Conservation (phyloP, 2,888 invertebrate genomes). For the Pandemis corylana region DNA sequence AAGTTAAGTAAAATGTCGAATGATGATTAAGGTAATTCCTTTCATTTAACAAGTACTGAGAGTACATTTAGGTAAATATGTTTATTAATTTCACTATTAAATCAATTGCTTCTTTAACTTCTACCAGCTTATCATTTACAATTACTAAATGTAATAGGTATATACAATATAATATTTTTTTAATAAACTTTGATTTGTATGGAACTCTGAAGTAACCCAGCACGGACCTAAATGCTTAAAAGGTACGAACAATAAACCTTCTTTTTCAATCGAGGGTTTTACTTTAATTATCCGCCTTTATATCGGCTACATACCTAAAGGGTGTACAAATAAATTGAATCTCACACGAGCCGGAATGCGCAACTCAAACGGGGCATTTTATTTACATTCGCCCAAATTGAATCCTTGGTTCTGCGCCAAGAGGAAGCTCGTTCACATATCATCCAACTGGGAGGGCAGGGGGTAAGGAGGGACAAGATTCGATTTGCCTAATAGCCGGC, state of each 20-base stretch:
- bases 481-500: constrained; percentile 84
- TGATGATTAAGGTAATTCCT: too few species aligned
- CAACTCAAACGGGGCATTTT: constrained; percentile 63
- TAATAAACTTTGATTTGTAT: background rate
- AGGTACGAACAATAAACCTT: constrained; percentile 8
- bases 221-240: background rate
- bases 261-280: constrained; percentile 15
- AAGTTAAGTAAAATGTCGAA: background rate
- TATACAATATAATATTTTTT: too few species aligned
- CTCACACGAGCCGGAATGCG: constrained; percentile 47
- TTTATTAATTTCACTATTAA: too few species aligned
- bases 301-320: constrained; percentile 36
- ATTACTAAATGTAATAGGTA: background rate
- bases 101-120: background rate
- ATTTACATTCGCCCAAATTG: constrained; percentile 82
- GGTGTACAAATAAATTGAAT: constrained; percentile 46
- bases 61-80: too few species aligned
- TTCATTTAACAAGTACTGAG: background rate
- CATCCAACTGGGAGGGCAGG: constrained; percentile 52
- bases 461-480: constrained; percentile 68
- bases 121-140: background rate
- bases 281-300: constrained; percentile 36
- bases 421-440: constrained; percentile 64
- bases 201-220: background rate
- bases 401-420: constrained; percentile 80